These are phyloP conservation scores for Acanthosepion lycidas DNA, from an alignment of 2,888 invertebrate genomes.

Conservation along the genomic window DNA sequence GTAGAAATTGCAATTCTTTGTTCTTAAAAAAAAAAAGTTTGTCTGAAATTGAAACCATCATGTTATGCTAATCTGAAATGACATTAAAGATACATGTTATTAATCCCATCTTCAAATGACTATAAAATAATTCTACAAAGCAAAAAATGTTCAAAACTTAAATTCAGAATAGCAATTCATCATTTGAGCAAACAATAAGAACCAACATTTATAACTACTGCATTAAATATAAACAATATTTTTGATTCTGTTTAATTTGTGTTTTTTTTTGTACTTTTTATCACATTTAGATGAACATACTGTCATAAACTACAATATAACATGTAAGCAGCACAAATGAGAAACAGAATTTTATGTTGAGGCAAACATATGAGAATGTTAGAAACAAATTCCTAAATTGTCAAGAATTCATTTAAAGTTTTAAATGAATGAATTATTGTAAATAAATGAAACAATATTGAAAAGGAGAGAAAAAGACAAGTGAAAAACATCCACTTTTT, in stretches of 20 bases:
- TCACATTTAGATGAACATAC: neutral
- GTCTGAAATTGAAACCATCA: neutral
- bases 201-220: neutral
- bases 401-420: too few species aligned
- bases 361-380: neutral
- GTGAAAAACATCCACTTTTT: too few species aligned
- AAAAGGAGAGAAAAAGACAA: too few species aligned
- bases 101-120: neutral
- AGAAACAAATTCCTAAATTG: too few species aligned
- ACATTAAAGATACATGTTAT: too few species aligned
- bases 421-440: too few species aligned
- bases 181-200: neutral
- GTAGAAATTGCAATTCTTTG: neutral
- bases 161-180: neutral
- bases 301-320: neutral
- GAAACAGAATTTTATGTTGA: neutral
- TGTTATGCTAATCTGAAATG: neutral
- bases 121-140: neutral
- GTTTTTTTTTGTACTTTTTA: neutral
- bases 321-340: neutral
- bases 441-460: too few species aligned
- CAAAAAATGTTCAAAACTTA: neutral
- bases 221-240: too few species aligned
- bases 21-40: too few species aligned
- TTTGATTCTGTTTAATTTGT: too few species aligned